These are phyloP conservation scores for Zaprionus taronus DNA, from an alignment of 1,140 invertebrate genomes.

Conservation along the genomic window DNA sequence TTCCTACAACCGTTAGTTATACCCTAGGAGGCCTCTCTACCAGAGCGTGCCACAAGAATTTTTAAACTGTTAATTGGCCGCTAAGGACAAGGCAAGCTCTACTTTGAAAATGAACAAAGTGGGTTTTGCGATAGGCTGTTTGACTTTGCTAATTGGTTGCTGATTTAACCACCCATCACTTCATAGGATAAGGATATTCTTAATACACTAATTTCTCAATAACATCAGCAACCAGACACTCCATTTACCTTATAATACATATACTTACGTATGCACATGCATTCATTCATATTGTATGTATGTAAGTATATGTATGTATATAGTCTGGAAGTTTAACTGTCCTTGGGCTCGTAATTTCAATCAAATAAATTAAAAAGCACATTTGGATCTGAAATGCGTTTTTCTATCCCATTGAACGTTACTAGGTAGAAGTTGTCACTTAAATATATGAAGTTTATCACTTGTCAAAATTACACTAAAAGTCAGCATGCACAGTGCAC, in stretches of 20 bases:
- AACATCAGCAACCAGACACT: too few relatives aligned
- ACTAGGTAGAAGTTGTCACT: slow-evolving; percentile 15
- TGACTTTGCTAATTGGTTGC: slow-evolving; percentile 56
- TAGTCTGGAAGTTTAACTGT: neutral
- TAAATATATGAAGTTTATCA: slow-evolving; percentile 69
- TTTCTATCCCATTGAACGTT: slow-evolving; percentile 4
- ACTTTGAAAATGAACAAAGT: neutral
- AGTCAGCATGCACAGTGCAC: slow-evolving; percentile 37
- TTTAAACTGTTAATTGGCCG: slow-evolving; percentile 74
- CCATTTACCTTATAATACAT: too few relatives aligned
- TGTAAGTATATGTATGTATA: too few relatives aligned
- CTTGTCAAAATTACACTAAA: slow-evolving; percentile 77
- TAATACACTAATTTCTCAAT: neutral
- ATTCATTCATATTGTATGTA: neutral
- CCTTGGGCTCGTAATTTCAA: slow-evolving; percentile 16
- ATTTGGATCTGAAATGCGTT: slow-evolving; percentile 25
- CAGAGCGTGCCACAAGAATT: slow-evolving; percentile 43
- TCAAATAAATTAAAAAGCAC: slow-evolving; percentile 68
- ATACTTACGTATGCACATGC: neutral
- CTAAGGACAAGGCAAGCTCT: slow-evolving; percentile 40
- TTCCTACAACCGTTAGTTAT: neutral
- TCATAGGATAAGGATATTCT: neutral
- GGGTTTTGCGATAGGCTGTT: slow-evolving; percentile 7
- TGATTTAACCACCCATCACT: slow-evolving; percentile 14
- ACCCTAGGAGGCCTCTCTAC: neutral